phyloP scores from a whole-genome alignment of 2,797 vertebrate genomes.

The Sarcophilus harrisii region DNA sequence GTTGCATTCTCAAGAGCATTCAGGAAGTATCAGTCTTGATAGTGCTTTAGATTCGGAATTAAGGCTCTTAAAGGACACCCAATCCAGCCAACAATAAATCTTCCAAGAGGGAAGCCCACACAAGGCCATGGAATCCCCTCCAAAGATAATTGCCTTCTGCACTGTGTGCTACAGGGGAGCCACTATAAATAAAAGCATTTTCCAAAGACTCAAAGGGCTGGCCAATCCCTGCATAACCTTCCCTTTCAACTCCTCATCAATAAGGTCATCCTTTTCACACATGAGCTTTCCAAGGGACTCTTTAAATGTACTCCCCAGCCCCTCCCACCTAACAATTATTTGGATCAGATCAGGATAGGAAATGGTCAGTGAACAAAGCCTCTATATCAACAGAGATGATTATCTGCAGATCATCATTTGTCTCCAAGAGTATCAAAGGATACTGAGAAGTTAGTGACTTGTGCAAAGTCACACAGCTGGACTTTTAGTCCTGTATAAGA shows the following conservation, averaged over 20 bases:
- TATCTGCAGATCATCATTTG: background rate
- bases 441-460: background rate
- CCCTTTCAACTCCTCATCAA: constrained; percentile 20
- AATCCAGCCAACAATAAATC: constrained; percentile 65
- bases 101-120: constrained; percentile 55
- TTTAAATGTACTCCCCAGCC: background rate
- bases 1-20: constrained; percentile 68
- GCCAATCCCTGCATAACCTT: background rate
- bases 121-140: constrained; percentile 67
- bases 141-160: constrained; percentile 70
- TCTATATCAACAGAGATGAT: background rate
- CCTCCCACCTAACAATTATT: background rate
- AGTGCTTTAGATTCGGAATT: constrained; percentile 59
- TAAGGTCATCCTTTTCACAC: background rate
- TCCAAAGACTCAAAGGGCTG: background rate
- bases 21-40: constrained; percentile 68
- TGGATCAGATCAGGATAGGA: background rate
- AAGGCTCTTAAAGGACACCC: constrained; percentile 76
- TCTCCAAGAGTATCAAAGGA: background rate
- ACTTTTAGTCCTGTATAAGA: background rate
- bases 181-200: constrained; percentile 32
- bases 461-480: background rate
- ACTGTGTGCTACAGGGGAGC: constrained; percentile 41
- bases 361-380: background rate
- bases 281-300: background rate